Percentiles rank a stretch among this genome's conserved stretches.
Conservation (phyloP, 2,113 vertebrate genomes). For the Pteronura brasiliensis region DNA sequence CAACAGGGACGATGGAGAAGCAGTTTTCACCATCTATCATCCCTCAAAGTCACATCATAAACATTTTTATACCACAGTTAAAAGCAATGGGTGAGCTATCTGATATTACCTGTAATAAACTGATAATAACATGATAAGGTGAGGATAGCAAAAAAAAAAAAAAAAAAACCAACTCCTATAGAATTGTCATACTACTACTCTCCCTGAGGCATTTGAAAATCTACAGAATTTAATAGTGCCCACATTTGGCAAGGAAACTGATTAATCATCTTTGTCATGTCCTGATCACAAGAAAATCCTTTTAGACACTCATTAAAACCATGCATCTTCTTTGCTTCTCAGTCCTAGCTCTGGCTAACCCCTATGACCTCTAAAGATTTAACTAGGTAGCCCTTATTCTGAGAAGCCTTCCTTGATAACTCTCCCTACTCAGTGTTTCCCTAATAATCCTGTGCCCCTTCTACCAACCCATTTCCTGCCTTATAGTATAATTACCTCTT, state of each 20-base stretch:
- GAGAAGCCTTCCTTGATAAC: background rate
- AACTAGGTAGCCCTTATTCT: background rate
- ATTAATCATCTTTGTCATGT: background rate
- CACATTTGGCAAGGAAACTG: background rate
- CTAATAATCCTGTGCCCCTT: background rate
- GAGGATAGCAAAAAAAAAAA: background rate
- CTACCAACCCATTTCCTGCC: background rate
- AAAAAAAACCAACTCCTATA: background rate
- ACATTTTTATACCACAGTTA: background rate
- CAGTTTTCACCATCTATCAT: background rate
- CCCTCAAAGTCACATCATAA: background rate
- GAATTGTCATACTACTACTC: background rate
- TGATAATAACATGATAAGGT: background rate
- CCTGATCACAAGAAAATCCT: background rate
- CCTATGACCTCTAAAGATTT: background rate
- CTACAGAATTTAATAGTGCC: background rate
- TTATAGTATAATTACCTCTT: background rate
- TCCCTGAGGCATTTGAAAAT: background rate
- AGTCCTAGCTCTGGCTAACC: background rate
- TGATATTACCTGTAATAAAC: background rate
- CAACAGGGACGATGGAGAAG: background rate
- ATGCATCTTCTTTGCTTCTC: background rate
- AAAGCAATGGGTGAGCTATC: background rate
- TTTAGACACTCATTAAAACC: rapidly evolving
- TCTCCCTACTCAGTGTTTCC: background rate